Base-by-base conservation (phyloP, 2,888 invertebrate species). In the Chalcosyrphus nemorum region DNA sequence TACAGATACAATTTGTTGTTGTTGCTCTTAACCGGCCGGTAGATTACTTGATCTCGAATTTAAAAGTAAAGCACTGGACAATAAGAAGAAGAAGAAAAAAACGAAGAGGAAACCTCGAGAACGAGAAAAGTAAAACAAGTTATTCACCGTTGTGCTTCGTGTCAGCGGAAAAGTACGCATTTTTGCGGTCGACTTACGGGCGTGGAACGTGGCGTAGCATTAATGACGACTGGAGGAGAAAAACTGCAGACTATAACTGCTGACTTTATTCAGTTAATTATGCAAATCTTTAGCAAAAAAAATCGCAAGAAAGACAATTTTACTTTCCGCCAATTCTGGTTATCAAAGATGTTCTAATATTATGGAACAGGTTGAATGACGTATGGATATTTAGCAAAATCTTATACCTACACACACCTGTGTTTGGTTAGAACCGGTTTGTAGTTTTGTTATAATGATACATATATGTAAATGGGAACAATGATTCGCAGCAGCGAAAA, bases 191-290 rank as follows among this genome's bases (percentile, higher is more conserved):
- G 29, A 24, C 21, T 59, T 57, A 63, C 47, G 41, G n/a, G 38
- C 50, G 47, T 70, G 47, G 32, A 57, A 76, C 59, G 61, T 70
- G 70, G 78, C 63, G 41, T 32, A 7, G 21, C 61, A 63, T 38
- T 17, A 35, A 27, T 35, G 45, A 61, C 11, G 7, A 17, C 1
- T 24, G 15, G 21, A 43, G 27, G 52, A 47, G 35, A 54, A 47
- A n/a, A 61, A 57, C 19, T 35, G 43, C 15, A 15, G 19, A 41
- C 19, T 15, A 27, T 15, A 15, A 4, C 13, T 27, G 24, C 38
- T 41, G 27, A 32, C 11, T 17, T 32, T 35, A 24, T 13, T 11
- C 19, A 29, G 7, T 41, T 43, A 57, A 66, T 57, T 75, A 57
- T 75, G 56, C 17, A 50, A 57, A 65, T 57, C 47, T 29, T n/a